phyloP scores from a whole-genome alignment of 64 coral and sea anemone species.

The Hydrozoanthus tunicans region DNA sequence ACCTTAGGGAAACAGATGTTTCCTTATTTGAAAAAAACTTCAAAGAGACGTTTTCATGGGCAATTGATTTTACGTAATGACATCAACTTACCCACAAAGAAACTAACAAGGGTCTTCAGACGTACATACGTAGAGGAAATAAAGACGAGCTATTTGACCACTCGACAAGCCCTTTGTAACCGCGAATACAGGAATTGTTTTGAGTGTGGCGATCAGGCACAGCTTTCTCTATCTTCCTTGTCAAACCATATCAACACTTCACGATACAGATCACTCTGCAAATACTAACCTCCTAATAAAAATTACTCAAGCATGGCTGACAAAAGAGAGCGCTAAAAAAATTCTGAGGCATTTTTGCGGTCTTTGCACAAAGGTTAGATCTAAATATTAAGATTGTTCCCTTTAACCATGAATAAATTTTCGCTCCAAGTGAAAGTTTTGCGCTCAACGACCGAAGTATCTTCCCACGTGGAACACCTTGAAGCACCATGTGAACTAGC shows the following conservation, averaged over 20 bases:
- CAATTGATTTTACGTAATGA: conserved; percentile 51
- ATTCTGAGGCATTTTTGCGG: neutral
- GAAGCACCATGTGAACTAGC: conserved; percentile 92
- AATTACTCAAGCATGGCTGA: conserved; percentile 24
- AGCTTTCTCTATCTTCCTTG: neutral
- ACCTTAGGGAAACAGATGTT: conserved; percentile 49
- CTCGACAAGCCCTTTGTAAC: conserved; percentile 8
- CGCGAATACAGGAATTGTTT: conserved; percentile 10
- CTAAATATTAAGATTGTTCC: neutral
- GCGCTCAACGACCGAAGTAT: conserved; percentile 64
- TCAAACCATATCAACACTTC: conserved; percentile 29
- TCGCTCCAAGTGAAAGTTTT: conserved; percentile 25
- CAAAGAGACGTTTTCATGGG: conserved; percentile 50
- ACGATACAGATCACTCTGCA: conserved; percentile 11
- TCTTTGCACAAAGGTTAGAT: neutral
- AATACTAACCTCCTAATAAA: conserved; percentile 44
- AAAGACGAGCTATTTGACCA: neutral
- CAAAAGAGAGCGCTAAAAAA: neutral
- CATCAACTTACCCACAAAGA: neutral
- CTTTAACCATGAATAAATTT: conserved; percentile 40
- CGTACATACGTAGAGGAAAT: conserved; percentile 48
- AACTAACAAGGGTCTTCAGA: conserved; percentile 13
- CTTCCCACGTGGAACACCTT: conserved; percentile 94
- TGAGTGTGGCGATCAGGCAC: neutral
- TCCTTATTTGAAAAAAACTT: neutral